These are phyloP conservation scores for Pseudochirops corinnae DNA, from an alignment of 2,797 vertebrate genomes.

Conservation along the genomic window DNA sequence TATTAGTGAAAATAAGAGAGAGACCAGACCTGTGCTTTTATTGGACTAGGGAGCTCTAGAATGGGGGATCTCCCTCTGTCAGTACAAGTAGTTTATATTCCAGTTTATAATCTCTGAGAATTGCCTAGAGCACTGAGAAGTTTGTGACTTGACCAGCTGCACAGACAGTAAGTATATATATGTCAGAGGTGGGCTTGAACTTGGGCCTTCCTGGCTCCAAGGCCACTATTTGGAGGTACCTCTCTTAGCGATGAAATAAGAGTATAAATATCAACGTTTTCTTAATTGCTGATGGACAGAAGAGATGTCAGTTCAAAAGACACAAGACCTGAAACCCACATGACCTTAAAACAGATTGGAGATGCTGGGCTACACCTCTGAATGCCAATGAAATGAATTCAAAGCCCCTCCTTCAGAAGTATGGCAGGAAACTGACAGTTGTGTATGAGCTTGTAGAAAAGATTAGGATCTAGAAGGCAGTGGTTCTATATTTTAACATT, in stretches of 20 bases:
- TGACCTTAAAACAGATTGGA: background rate
- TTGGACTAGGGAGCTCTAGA: background rate
- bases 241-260: background rate
- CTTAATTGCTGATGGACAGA: background rate
- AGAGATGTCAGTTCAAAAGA: background rate
- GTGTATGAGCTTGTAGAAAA: background rate
- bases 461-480: background rate
- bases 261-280: background rate
- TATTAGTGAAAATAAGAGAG: background rate
- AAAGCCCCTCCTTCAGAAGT: background rate
- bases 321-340: background rate
- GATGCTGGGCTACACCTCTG: background rate
- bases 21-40: background rate
- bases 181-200: background rate
- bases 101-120: background rate
- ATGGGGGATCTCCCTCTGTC: background rate
- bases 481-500: constrained; percentile 11
- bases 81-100: too few species aligned
- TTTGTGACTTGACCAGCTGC: background rate
- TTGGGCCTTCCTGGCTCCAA: background rate
- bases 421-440: background rate
- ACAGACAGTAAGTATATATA: background rate
- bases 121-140: background rate
- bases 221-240: background rate
- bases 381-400: background rate